Evolutionary conservation across 2,797 vertebrate species (phyloP).

Genomic region (Gymnothorax javanicus): DNA sequence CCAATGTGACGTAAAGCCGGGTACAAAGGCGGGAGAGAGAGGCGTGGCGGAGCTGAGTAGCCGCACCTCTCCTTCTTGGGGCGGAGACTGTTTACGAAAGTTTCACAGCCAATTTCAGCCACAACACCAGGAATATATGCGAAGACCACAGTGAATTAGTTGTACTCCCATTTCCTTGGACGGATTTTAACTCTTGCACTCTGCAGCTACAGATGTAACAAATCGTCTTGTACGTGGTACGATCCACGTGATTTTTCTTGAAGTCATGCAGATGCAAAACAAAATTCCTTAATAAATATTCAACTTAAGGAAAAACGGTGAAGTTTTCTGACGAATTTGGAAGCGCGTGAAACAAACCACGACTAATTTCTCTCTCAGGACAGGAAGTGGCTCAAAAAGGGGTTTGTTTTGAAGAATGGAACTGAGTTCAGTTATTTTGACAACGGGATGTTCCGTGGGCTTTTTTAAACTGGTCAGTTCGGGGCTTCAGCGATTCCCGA

Average conservation of each 20-base stretch:
- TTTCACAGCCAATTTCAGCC: conserved; percentile 4
- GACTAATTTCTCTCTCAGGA: not conserved
- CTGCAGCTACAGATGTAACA: not conserved
- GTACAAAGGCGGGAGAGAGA: not conserved
- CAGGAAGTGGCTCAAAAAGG: not conserved
- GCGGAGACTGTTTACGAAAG: not conserved
- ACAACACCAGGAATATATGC: not conserved
- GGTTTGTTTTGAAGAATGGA: conserved; percentile 60
- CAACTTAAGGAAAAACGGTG: not conserved
- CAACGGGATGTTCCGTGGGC: conserved; percentile 64
- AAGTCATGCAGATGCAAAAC: not conserved
- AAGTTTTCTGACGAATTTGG: not conserved
- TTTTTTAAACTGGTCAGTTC: conserved; percentile 75
- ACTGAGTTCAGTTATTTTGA: conserved; percentile 65
- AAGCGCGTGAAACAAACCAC: not conserved
- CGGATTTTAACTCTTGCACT: not conserved
- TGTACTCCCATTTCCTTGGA: not conserved
- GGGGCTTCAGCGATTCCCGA: conserved; percentile 62
- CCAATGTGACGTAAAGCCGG: not conserved
- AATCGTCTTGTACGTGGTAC: not conserved
- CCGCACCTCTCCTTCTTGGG: not conserved
- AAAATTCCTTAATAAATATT: not conserved
- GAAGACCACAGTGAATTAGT: not conserved
- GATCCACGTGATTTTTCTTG: not conserved
- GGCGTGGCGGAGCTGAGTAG: not conserved